Evolutionary conservation across 1,140 invertebrate species (phyloP).

Genomic region (Diachasma alloeum): DNA sequence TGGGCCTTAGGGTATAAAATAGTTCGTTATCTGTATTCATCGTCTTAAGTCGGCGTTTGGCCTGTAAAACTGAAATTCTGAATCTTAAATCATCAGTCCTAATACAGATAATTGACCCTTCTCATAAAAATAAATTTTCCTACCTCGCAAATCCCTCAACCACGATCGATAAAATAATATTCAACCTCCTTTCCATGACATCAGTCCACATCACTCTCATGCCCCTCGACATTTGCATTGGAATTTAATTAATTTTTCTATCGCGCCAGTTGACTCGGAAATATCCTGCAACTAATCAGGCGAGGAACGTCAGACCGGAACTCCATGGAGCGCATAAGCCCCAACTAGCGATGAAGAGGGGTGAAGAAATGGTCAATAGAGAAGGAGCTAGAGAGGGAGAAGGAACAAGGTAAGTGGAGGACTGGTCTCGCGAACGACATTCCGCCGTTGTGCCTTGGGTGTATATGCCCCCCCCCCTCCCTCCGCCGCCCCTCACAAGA

Average conservation of each 20-base stretch:
- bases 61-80: no score
- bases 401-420: background rate
- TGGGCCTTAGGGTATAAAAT: no score
- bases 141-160: no score
- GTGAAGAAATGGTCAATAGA: background rate
- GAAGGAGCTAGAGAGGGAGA: background rate
- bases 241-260: slow-evolving; percentile 1
- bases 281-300: slow-evolving; percentile 2
- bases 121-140: no score
- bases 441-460: slow-evolving; percentile 1
- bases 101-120: no score
- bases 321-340: background rate
- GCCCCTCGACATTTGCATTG: background rate
- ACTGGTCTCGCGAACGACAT: slow-evolving; percentile 20
- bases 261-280: slow-evolving; percentile 4
- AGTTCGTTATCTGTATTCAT: no score
- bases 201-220: background rate
- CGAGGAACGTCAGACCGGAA: slow-evolving; percentile 5
- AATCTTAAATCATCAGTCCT: no score
- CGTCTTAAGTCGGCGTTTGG: no score
- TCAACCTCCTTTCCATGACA: background rate
- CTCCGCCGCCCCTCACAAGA: background rate
- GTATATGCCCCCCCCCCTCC: background rate
- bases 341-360: background rate
- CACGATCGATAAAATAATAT: background rate